phyloP scores from a whole-genome alignment of 1,140 invertebrate genomes.

The Diuraphis noxia region DNA sequence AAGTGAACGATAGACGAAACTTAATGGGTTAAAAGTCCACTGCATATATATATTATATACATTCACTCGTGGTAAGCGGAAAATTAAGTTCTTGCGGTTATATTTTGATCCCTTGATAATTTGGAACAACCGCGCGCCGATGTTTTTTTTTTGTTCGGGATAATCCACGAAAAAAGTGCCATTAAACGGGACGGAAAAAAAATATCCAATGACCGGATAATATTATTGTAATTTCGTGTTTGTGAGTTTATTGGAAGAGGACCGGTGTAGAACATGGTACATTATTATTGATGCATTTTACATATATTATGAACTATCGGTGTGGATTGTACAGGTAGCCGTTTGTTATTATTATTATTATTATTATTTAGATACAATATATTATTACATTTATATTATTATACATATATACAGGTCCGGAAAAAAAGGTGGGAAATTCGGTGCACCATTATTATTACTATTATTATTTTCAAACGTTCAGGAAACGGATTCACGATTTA shows the following conservation, averaged over 20 bases:
- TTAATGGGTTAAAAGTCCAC: constrained; percentile 10
- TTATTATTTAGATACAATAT: too few species aligned
- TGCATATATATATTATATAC: not conserved
- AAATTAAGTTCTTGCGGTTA: constrained; percentile 28
- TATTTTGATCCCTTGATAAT: constrained; percentile 38
- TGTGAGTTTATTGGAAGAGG: not conserved
- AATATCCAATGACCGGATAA: not conserved
- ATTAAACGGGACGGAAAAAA: constrained; percentile 23
- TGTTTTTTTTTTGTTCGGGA: not conserved
- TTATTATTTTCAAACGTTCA: constrained; percentile 31
- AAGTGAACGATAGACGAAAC: not conserved
- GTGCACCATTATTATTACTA: not conserved
- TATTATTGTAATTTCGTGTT: not conserved
- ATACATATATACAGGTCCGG: not conserved
- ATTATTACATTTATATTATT: not conserved
- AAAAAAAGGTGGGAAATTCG: not conserved
- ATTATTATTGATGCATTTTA: not conserved
- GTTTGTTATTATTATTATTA: not conserved
- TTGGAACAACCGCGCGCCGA: not conserved
- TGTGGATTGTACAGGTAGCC: not conserved
- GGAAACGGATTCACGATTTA: constrained; percentile 7
- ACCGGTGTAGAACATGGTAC: not conserved
- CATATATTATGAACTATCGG: not conserved
- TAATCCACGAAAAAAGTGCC: not conserved
- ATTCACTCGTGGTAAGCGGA: not conserved